Evolutionary conservation across 1,140 invertebrate species (phyloP).

Genomic region (Bradynema listronoti): DNA sequence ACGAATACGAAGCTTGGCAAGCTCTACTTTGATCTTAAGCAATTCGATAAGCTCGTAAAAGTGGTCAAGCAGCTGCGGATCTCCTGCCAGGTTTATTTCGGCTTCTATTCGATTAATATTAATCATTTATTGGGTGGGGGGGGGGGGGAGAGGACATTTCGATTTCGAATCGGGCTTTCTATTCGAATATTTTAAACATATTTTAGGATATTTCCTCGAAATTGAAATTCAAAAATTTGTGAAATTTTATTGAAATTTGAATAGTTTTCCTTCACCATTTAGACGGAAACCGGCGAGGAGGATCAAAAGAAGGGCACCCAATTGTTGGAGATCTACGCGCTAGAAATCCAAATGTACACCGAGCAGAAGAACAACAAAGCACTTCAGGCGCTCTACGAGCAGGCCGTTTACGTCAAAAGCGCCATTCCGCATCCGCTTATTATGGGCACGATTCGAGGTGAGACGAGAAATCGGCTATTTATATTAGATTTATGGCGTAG

Average conservation of each 20-base stretch:
- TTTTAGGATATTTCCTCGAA: no score
- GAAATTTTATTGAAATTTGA: slow-evolving; percentile 10
- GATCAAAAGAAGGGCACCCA: slow-evolving; percentile 94
- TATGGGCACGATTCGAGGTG: slow-evolving; percentile 96
- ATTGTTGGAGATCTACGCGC: slow-evolving; percentile 90
- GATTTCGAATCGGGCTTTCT: no score
- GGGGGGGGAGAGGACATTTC: no score
- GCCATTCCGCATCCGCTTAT: slow-evolving; percentile 98
- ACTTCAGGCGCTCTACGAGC: slow-evolving; percentile 89
- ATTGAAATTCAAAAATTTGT: slow-evolving; percentile 1
- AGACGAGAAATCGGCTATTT: no score
- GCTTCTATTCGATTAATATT: no score
- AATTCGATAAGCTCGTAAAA: slow-evolving; percentile 87
- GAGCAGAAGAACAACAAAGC: slow-evolving; percentile 99
- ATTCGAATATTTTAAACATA: not conserved
- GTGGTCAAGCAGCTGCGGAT: slow-evolving; percentile 94
- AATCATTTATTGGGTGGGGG: no score
- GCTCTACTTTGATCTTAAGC: slow-evolving; percentile 89
- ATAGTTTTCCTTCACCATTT: slow-evolving; percentile 46
- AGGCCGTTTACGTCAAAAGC: slow-evolving; percentile 95
- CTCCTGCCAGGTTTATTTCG: slow-evolving; percentile 87
- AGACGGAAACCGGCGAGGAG: slow-evolving; percentile 98
- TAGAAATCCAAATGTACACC: slow-evolving; percentile 99
- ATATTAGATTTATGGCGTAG: no score
- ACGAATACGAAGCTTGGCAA: slow-evolving; percentile 98